Base-by-base conservation (phyloP, 1,140 invertebrate species). In the Brachionus rubens region DNA sequence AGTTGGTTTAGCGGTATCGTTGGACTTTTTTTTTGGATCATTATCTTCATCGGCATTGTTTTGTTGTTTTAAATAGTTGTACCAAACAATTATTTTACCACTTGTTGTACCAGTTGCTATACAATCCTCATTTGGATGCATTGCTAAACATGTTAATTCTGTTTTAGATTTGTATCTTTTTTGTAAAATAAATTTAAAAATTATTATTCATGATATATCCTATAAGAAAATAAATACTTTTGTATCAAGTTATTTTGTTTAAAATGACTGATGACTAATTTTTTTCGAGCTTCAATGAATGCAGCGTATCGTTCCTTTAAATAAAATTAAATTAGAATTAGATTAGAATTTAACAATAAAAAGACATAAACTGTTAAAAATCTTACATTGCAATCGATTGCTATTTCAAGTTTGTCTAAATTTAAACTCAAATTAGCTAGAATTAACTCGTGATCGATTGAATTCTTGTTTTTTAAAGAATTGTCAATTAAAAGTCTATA, bases 61-160 rank as follows among this genome's bases (percentile, higher is more conserved):
- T 21, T 46, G 19, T 10, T 9, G 14, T 43, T 30, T 59, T 19
- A 76, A 67, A 36, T 65, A 76, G 76, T 87, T 84, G 78, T 86
- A 87, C 89, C 89, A 91, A 30, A 92, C 78, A 24, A 89, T 75
- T 30, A 92, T 87, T 76, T 88, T 82, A 2, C 91, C 91, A 77
- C 82, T 85, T 40, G 83, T 82, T 83, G 91, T 90, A 43, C 91
- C 91, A 14, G 88, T 90, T 4, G 90, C 90, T 4, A 91, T 83
- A 78, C 87, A 83, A 79, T 88, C 83, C 68, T 91, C 89, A 33
- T 80, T 81, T 2, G 90, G 90, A 86, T 92, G 90, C 77, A 88
- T 88, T 0, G 87, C 85, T 14, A 92, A 85, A 80, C 89, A 90
- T 0, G 89, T 91, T 46, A 91, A 87, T 1, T 79, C 68, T 10